Conservation (phyloP, 2,797 vertebrate genomes). For the Fistularia commersonii region DNA sequence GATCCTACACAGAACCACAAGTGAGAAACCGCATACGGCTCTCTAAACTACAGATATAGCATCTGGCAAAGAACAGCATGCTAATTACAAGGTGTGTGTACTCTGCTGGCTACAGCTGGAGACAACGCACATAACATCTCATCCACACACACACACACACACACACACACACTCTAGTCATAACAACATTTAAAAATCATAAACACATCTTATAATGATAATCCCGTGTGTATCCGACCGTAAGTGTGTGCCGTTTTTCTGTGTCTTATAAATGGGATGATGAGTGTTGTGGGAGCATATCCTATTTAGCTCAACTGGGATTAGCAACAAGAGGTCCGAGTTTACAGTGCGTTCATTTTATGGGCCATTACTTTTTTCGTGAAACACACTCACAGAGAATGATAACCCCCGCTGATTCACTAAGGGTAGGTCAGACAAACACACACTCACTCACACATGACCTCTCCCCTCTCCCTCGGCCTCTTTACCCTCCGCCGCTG, state of each 20-base stretch:
- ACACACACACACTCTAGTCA: slow-evolving; percentile 20
- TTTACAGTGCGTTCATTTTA: slow-evolving; percentile 10
- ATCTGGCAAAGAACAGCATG: slow-evolving; percentile 51
- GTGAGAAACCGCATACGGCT: slow-evolving; percentile 48
- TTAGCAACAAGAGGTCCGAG: slow-evolving; percentile 9
- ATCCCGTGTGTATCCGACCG: slow-evolving; percentile 5
- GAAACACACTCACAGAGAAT: neutral
- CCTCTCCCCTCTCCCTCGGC: neutral
- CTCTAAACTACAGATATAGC: slow-evolving; percentile 63
- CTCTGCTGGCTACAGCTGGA: slow-evolving; percentile 36
- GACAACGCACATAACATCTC: slow-evolving; percentile 8
- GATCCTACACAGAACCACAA: slow-evolving; percentile 38
- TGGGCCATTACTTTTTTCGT: too few relatives aligned
- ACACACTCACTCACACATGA: slow-evolving; percentile 5
- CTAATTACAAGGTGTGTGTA: slow-evolving; percentile 67
- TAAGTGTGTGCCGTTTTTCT: neutral
- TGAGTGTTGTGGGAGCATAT: slow-evolving; percentile 13
- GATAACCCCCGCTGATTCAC: neutral
- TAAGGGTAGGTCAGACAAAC: neutral
- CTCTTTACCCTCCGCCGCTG: slow-evolving; percentile 41
- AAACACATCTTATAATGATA: slow-evolving; percentile 16
- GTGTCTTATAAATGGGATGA: slow-evolving; percentile 18
- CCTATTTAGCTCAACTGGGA: slow-evolving; percentile 14
- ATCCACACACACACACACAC: slow-evolving; percentile 8
- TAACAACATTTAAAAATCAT: slow-evolving; percentile 27